Evolutionary conservation across 2,888 invertebrate species (phyloP), one percentile per base, ranked within the genome.

Genomic region (Oxyscelio sp.): DNA sequence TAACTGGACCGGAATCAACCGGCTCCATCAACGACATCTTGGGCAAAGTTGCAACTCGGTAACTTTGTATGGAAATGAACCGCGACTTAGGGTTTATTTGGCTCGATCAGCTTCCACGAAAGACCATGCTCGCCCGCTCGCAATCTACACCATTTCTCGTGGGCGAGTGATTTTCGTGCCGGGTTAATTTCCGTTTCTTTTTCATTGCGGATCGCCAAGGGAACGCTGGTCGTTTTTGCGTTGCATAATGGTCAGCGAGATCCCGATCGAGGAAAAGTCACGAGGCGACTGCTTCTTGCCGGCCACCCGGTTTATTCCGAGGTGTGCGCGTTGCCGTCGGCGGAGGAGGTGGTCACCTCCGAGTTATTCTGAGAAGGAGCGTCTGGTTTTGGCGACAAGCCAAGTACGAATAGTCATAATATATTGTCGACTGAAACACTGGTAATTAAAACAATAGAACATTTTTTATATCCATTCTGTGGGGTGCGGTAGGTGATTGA

Each of bases 351-450:
- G 92, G 90, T 91, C 93, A 94, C 93, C 94, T 93, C 92, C 89
- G 90, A 92, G 93, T 94, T 94, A 94, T 94, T 94, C 94, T 94
- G 90, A 93, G 94, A 85, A 80, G 85, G 82, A 85, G 81, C 85
- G 70, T 75, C 73, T 74, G 54, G 71, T 77, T 87, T 88, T 93
- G 92, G 92, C 83, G 21, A 6, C 17, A 9, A 9, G 92, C 92
- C 93, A 92, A 87, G 66, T 71, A 78, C 85, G 50, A 80, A 43
- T 77, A 75, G 80, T 84, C 80, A 80, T 77, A 70, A 75, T 81
- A 80, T 59, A 80, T 77, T 59, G 68, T n/a, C 21, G 61, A 66
- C 66, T 22, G 24, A 73, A 77, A 61, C 61, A 40, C 9, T 50
- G 40, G 59, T 68, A 73, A 85, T 85, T 81, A 73, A 77, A 81